A percentile compares a stretch with the other conserved stretches of the same genome.
Conservation (phyloP, 2,797 vertebrate species). For the Alfaro cultratus region DNA sequence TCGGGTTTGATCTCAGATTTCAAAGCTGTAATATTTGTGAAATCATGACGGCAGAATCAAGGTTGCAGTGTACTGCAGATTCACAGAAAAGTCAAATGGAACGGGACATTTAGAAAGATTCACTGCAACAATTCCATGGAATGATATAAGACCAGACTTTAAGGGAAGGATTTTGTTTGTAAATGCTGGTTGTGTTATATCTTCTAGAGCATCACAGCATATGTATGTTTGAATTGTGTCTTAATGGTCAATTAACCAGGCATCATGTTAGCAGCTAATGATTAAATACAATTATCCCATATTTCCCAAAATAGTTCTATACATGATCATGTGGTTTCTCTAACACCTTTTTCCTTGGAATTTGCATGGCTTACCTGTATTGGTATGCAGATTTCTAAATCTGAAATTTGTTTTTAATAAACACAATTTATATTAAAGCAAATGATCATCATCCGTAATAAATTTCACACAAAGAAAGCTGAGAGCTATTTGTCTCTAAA, state of each 20-base stretch:
- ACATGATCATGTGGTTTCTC: neutral
- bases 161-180: neutral
- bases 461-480: neutral
- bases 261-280: neutral
- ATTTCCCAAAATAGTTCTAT: neutral
- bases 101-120: neutral
- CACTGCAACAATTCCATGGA: neutral
- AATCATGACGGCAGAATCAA: neutral
- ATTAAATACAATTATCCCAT: neutral
- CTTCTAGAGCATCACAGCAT: neutral
- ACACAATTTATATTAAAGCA: neutral
- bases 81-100: neutral
- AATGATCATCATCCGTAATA: neutral
- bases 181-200: neutral
- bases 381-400: neutral
- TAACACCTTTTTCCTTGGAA: neutral
- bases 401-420: neutral
- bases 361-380: neutral
- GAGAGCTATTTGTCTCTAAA: neutral
- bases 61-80: neutral
- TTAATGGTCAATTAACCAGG: neutral
- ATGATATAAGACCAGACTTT: neutral
- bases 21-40: neutral
- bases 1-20: neutral
- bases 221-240: neutral